A percentile compares a stretch with the other conserved stretches of the same genome.
These are phyloP conservation scores for chimpanzee (Pan troglodytes) DNA, from an alignment of 2,113 vertebrate species.

Conservation along the genomic window NHGRI_mPanTro3-v2.1_pri NC_072404.2:91789001-91789500, in stretches of 20 bases:
- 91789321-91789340: background rate
- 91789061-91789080: background rate
- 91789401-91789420: slow-evolving; percentile 1
- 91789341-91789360: background rate
- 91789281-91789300: background rate
- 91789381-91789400: background rate
- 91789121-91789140: background rate
- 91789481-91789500: background rate
- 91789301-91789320: background rate
- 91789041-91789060: background rate
- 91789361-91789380: background rate
- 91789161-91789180: background rate
- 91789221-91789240: background rate
- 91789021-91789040: background rate
- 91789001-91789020: background rate
- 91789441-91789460: background rate
- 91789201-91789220: background rate
- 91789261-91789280: background rate
- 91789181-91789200: background rate
- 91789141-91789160: background rate
- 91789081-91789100: background rate
- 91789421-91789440: background rate
- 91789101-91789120: background rate
- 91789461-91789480: background rate
- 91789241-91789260: background rate